These are phyloP conservation scores for Prosopocoilus inquinatus DNA, from an alignment of 2,888 invertebrate species.

Conservation along the genomic window DNA sequence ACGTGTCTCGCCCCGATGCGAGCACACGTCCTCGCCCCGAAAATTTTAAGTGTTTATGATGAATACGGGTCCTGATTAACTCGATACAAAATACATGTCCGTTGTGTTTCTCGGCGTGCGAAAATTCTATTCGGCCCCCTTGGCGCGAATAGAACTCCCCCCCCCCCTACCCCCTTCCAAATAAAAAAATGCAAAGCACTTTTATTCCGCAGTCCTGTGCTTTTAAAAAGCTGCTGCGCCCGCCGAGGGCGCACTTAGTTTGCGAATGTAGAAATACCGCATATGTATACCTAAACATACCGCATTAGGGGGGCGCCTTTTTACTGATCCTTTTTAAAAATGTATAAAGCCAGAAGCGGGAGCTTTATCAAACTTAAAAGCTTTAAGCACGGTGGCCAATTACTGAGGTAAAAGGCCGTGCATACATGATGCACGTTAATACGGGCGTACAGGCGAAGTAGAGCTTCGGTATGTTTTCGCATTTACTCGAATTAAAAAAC, in stretches of 20 bases:
- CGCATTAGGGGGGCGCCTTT: conserved; percentile 32
- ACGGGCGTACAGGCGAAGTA: conserved; percentile 19
- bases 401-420: conserved; percentile 50
- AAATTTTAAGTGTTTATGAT: conserved; percentile 23
- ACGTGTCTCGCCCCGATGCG: conserved; percentile 22
- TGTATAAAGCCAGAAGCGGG: conserved; percentile 50
- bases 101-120: background rate
- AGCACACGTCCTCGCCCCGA: conserved; percentile 17
- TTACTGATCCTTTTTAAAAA: conserved; percentile 46
- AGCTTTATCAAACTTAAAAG: conserved; percentile 51
- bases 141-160: too few species aligned
- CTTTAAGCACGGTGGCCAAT: conserved; percentile 54
- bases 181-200: too few species aligned
- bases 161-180: too few species aligned
- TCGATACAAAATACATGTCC: conserved; percentile 13
- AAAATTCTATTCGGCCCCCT: background rate
- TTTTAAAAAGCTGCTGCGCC: conserved; percentile 11
- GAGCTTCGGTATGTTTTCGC: background rate
- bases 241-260: conserved; percentile 11
- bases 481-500: conserved; percentile 1
- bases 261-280: conserved; percentile 28
- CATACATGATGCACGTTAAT: conserved; percentile 47
- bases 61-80: conserved; percentile 31
- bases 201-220: background rate
- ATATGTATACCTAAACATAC: conserved; percentile 25